These are phyloP conservation scores for Telmatherina bonti DNA, from an alignment of 2,797 vertebrate species.

Conservation along the genomic window DNA sequence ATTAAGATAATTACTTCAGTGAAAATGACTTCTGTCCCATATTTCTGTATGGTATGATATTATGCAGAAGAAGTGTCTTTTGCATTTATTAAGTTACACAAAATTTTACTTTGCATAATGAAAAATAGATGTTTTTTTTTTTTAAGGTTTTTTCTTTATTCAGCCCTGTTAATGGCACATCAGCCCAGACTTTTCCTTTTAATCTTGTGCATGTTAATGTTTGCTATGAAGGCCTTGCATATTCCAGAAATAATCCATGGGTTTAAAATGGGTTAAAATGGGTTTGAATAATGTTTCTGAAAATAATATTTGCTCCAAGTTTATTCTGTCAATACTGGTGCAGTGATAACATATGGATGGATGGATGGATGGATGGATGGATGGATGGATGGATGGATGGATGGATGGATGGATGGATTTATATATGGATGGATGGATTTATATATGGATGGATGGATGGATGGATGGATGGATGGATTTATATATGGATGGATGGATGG, in stretches of 20 bases:
- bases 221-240: not conserved
- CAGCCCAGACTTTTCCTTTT: not conserved
- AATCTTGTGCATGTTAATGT: not conserved
- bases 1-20: constrained; percentile 33
- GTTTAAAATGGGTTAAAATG: too few relatives aligned
- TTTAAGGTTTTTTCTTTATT: not conserved
- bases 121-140: not conserved
- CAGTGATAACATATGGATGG: too few relatives aligned
- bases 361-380: too few relatives aligned
- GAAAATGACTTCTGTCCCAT: not conserved
- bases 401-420: too few relatives aligned
- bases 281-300: not conserved
- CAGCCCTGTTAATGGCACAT: too few relatives aligned
- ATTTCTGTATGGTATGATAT: constrained; percentile 8
- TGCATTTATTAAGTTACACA: not conserved
- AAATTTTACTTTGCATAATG: not conserved
- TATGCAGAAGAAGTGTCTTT: not conserved
- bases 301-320: too few relatives aligned
- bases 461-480: too few relatives aligned
- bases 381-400: too few relatives aligned
- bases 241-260: not conserved
- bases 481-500: too few relatives aligned
- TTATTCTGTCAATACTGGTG: too few relatives aligned
- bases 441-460: too few relatives aligned
- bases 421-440: too few relatives aligned